A percentile compares a stretch with the other conserved stretches of the same genome.
These are phyloP conservation scores for Erebia epiphron DNA, from an alignment of 2,888 invertebrate genomes.

Conservation along the genomic window DNA sequence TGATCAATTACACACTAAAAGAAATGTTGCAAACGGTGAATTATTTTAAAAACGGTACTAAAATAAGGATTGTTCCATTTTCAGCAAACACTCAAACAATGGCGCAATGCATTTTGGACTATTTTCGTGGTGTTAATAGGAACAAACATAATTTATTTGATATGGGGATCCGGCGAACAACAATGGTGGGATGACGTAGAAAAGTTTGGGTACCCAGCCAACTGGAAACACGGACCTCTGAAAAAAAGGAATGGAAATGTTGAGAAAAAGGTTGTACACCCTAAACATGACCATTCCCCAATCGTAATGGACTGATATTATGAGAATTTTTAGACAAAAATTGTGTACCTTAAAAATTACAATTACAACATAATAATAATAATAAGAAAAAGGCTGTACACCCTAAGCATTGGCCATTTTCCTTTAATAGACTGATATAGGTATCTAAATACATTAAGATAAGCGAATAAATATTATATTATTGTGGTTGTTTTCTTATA, in stretches of 20 bases:
- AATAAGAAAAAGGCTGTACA: too few species aligned
- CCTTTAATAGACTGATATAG: too few species aligned
- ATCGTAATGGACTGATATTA: constrained; percentile 40
- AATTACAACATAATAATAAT: too few species aligned
- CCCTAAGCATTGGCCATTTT: too few species aligned
- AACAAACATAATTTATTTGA: constrained; percentile 86
- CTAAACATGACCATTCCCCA: constrained; percentile 72
- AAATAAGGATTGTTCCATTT: constrained; percentile 45
- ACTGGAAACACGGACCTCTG: constrained; percentile 70
- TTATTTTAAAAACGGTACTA: background rate
- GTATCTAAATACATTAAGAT: background rate
- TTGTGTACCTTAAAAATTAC: too few species aligned
- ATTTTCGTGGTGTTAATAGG: constrained; percentile 85
- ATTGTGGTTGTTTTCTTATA: constrained; percentile 9
- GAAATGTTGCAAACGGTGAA: too few species aligned
- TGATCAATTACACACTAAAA: too few species aligned
- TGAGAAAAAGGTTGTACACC: constrained; percentile 67
- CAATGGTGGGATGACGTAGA: constrained; percentile 90
- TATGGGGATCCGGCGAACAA: constrained; percentile 89
- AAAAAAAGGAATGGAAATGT: constrained; percentile 50
- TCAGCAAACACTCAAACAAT: constrained; percentile 85
- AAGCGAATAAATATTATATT: constrained; percentile 2
- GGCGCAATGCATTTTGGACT: constrained; percentile 91
- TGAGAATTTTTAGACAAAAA: background rate
- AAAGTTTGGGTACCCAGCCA: constrained; percentile 67